Conservation (phyloP, 2,888 invertebrate species). For the Pseudococcus longispinus region DNA sequence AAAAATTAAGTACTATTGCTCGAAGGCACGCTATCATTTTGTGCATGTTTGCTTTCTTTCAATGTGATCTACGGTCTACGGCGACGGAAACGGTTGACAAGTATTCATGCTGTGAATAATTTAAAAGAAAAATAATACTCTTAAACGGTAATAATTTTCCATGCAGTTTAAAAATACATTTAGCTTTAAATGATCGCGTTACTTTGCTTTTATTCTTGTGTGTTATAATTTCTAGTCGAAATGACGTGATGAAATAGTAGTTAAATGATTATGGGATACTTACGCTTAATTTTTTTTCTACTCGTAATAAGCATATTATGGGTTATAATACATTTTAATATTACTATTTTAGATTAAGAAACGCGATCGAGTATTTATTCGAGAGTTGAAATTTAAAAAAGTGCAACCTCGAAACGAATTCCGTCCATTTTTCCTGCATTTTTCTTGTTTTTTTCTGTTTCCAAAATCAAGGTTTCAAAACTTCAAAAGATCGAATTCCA, state of each 20-base stretch:
- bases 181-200: neutral
- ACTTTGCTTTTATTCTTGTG: neutral
- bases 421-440: too few species aligned
- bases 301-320: neutral
- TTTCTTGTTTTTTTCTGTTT: too few species aligned
- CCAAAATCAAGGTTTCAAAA: too few species aligned
- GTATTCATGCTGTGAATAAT: constrained; percentile 14
- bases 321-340: neutral
- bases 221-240: neutral
- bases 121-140: constrained; percentile 17
- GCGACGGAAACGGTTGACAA: constrained; percentile 12
- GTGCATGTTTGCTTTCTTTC: constrained; percentile 6
- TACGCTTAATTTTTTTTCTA: neutral
- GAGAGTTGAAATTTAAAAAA: neutral
- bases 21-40: constrained; percentile 14
- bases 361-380: neutral
- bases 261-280: neutral
- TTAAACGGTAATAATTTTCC: neutral
- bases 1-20: constrained; percentile 22
- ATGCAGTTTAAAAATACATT: neutral
- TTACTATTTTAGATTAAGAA: neutral
- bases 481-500: too few species aligned
- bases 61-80: neutral
- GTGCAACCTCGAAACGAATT: too few species aligned
- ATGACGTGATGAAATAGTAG: neutral